These are phyloP conservation scores for Leptopilina syphax DNA, from an alignment of 2,888 invertebrate species.

Conservation along the genomic window DNA sequence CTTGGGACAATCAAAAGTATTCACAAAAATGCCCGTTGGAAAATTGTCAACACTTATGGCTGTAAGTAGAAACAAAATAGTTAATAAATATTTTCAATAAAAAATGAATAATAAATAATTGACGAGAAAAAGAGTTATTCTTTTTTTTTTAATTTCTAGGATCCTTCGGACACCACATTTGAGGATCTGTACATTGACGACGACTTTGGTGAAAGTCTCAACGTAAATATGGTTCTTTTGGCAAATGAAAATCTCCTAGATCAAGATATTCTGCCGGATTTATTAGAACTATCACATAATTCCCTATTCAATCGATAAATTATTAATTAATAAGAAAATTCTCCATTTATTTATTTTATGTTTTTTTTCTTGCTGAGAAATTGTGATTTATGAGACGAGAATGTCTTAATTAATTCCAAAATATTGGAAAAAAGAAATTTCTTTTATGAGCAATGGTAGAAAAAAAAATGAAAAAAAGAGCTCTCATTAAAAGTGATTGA, in stretches of 20 bases:
- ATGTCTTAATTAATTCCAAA: constrained; percentile 18
- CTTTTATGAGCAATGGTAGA: not conserved
- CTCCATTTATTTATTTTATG: constrained; percentile 21
- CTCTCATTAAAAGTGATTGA: not conserved
- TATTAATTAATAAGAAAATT: not conserved
- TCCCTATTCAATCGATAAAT: not conserved
- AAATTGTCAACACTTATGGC: constrained; percentile 63
- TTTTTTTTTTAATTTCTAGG: constrained; percentile 48
- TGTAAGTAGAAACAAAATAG: constrained; percentile 54
- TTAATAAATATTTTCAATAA: too few species aligned
- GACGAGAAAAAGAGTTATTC: not conserved
- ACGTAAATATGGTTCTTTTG: constrained; percentile 67
- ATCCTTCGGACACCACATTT: constrained; percentile 59
- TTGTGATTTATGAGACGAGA: constrained; percentile 4
- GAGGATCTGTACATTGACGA: constrained; percentile 72
- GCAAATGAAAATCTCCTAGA: constrained; percentile 59
- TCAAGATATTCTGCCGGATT: constrained; percentile 62
- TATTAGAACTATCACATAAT: constrained; percentile 51
- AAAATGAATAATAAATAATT: too few species aligned
- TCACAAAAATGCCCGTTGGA: constrained; percentile 57
- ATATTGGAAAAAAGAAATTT: not conserved
- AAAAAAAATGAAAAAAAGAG: not conserved
- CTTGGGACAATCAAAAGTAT: constrained; percentile 58
- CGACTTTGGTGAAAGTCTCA: constrained; percentile 67
- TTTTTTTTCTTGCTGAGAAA: not conserved